Conservation (phyloP, 2,113 vertebrate genomes). For the Pantherophis guttatus region DNA sequence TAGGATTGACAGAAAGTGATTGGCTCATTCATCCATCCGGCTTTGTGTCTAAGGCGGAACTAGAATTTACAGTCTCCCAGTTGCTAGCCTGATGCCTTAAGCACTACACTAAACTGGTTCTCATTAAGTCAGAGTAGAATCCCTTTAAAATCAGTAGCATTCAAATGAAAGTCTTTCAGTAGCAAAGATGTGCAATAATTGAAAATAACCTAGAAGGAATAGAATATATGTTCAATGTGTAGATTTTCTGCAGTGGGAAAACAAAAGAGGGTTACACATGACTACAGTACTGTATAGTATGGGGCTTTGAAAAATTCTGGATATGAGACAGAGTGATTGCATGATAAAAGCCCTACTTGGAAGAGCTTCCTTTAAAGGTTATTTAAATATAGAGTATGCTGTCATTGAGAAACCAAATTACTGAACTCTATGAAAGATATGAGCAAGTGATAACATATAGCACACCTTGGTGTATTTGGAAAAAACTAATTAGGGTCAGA, state of each 20-base stretch:
- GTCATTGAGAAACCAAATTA: slow-evolving; percentile 35
- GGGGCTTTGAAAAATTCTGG: neutral
- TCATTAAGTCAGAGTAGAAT: neutral
- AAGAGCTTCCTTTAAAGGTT: neutral
- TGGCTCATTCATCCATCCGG: neutral
- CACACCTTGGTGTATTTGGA: neutral
- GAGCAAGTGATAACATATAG: neutral
- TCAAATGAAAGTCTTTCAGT: neutral
- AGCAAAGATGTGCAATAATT: neutral
- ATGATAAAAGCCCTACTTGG: neutral
- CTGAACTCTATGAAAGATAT: slow-evolving; percentile 53
- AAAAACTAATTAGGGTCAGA: neutral
- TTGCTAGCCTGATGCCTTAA: neutral
- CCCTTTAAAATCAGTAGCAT: neutral
- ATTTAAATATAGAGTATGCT: slow-evolving; percentile 31
- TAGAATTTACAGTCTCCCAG: neutral
- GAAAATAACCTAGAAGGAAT: neutral
- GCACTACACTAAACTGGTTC: neutral
- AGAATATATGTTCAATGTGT: neutral
- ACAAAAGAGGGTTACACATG: neutral
- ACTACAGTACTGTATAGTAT: neutral
- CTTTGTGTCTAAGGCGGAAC: neutral
- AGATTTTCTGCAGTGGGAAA: neutral
- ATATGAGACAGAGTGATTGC: neutral
- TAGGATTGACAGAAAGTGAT: neutral